Percentiles rank a stretch among this genome's conserved stretches.
These are phyloP conservation scores for Phylloscopus trochiloides DNA, from an alignment of 2,113 vertebrate species.

Conservation along the genomic window DNA sequence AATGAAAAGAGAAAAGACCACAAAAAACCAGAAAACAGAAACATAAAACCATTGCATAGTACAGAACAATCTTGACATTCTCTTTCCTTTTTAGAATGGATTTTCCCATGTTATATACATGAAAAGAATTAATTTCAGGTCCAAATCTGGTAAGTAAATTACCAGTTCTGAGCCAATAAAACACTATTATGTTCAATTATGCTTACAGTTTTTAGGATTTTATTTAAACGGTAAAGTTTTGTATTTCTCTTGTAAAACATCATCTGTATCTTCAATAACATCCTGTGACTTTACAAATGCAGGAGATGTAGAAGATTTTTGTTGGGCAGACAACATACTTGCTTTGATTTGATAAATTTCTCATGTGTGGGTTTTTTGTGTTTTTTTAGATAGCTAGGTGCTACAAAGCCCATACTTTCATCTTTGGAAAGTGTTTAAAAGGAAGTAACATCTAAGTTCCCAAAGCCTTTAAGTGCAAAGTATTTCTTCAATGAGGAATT, in stretches of 20 bases:
- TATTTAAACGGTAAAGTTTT: not conserved
- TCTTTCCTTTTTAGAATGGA: not conserved
- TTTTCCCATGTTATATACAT: not conserved
- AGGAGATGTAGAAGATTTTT: not conserved
- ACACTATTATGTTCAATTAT: not conserved
- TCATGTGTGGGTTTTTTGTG: not conserved
- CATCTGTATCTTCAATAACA: not conserved
- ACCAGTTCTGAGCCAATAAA: not conserved
- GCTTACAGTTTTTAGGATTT: not conserved
- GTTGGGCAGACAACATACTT: not conserved
- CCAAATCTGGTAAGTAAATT: not conserved
- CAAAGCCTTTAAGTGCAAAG: not conserved
- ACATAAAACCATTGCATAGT: not conserved
- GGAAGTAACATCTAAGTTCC: not conserved
- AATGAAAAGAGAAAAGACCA: not conserved
- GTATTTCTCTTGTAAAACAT: not conserved
- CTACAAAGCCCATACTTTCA: not conserved
- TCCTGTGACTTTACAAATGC: not conserved
- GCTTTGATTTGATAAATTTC: not conserved
- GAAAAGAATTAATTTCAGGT: not conserved
- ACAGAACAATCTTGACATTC: not conserved
- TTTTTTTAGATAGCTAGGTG: not conserved
- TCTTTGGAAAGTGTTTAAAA: not conserved
- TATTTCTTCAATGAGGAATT: conserved; percentile 12
- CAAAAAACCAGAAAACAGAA: not conserved